Base-by-base conservation (phyloP, 2,888 invertebrate genomes). In the Ectropis crepuscularia region DNA sequence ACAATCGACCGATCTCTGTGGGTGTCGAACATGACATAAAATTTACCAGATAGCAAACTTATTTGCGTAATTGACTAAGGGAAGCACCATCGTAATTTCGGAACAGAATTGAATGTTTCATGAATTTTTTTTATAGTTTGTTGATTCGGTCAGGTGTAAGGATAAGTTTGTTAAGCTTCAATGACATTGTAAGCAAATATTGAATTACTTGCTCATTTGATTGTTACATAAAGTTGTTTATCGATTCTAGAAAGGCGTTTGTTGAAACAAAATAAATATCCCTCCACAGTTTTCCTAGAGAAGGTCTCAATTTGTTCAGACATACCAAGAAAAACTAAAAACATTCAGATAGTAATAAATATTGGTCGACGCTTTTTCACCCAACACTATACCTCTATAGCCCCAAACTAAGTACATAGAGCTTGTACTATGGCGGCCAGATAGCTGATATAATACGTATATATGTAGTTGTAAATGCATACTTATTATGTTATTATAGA, bases 21-120 rank as follows among this genome's bases (percentile, higher is more conserved):
- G 55, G 57, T 12, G 63, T 58, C 49, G 12, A 16, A 53, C 41
- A 28, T 51, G 55, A 64, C 53, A 64, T 64, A 57, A 64, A 64
- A 60, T 57, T 50, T 51, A 51, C 16, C 5, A 0, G 16, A 4
- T 6, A 0, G 28, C 41, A 6, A 16, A 51, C 6, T 41, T 16
- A 10, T 39, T 10, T 39, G 0, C 6, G 7, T 41, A 51, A 41
- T 16, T n/a, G 16, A 12, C 2, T 10, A 6, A 16, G 6, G 6
- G 51, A 16, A 10, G n/a, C 28, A 41, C 41, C 6, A 12, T 51
- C 16, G n/a, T 9, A 51, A n/a, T 7, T 51, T n/a, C 8, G 2
- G 6, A 6, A 51, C 28, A 16, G 37, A 50, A 51, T 42, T 5
- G 6, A 28, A 28, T 28, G 16, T 28, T 6, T 41, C 41, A 41